Percentiles rank a stretch among this genome's conserved stretches.
Evolutionary conservation across 1,140 invertebrate species (phyloP).

Genomic region (Plectrocnemia conspersa): DNA sequence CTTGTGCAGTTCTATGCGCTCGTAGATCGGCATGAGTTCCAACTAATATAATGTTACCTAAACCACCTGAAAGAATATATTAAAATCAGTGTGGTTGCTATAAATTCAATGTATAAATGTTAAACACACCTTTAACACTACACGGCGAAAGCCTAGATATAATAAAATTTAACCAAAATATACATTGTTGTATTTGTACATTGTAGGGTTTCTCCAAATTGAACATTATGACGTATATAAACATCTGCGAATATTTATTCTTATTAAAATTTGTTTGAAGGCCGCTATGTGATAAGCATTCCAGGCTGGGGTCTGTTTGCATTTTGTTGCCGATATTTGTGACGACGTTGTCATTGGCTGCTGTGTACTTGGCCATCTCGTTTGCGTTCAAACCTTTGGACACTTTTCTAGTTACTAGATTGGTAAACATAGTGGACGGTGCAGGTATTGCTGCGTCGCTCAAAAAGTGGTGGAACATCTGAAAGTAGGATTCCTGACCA

Average conservation of each 20-base stretch:
- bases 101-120: conserved; percentile 3
- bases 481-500: conserved; percentile 74
- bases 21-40: conserved; percentile 63
- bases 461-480: conserved; percentile 74
- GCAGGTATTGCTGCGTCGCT: conserved; percentile 48
- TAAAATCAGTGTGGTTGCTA: background rate
- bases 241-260: conserved; percentile 35
- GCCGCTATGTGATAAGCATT: conserved; percentile 34
- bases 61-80: conserved; percentile 45
- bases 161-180: conserved; percentile 79
- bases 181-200: conserved; percentile 67
- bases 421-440: conserved; percentile 24
- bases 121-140: conserved; percentile 59
- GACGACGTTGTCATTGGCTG: conserved; percentile 32
- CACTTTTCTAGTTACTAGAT: conserved; percentile 9
- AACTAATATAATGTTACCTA: conserved; percentile 60
- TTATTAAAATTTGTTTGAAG: conserved; percentile 22
- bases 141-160: conserved; percentile 63
- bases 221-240: conserved; percentile 71
- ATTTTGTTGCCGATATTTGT: conserved; percentile 32
- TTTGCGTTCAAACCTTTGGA: conserved; percentile 22
- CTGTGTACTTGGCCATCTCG: conserved; percentile 32
- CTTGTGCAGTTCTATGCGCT: conserved; percentile 52
- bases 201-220: conserved; percentile 67
- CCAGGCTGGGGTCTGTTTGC: conserved; percentile 21